Evolutionary conservation across 1,140 invertebrate genomes (phyloP).

Genomic region (Ladona fulva): DNA sequence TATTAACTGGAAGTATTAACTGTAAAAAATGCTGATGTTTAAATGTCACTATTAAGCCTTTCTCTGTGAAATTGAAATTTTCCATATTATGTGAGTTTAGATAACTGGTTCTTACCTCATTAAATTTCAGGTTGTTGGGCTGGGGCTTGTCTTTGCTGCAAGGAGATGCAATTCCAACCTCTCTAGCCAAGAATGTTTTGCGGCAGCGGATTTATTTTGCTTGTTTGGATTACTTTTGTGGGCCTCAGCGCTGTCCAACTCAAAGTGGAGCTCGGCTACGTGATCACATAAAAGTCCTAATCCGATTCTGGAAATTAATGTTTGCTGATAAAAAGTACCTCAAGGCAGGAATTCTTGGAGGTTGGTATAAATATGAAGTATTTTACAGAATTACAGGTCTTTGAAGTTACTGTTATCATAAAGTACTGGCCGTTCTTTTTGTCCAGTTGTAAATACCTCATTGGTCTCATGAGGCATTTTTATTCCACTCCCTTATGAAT

Average conservation of each 20-base stretch:
- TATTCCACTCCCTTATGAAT: too few relatives aligned
- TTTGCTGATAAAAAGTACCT: constrained; percentile 96
- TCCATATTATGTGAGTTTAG: too few relatives aligned
- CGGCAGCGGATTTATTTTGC: constrained; percentile 89
- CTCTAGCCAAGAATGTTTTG: constrained; percentile 83
- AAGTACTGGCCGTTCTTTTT: too few relatives aligned
- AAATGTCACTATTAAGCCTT: too few relatives aligned
- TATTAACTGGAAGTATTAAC: too few relatives aligned
- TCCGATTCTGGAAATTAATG: constrained; percentile 93
- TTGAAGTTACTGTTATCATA: too few relatives aligned
- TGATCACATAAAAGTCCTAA: constrained; percentile 83
- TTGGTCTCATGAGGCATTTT: too few relatives aligned
- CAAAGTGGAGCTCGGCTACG: constrained; percentile 64
- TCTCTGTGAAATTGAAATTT: too few relatives aligned
- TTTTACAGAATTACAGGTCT: too few relatives aligned
- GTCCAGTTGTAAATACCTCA: too few relatives aligned
- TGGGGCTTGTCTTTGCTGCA: constrained; percentile 90
- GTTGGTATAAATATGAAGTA: constrained; percentile 33
- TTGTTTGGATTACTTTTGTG: constrained; percentile 92
- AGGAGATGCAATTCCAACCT: constrained; percentile 78
- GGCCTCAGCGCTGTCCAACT: constrained; percentile 72
- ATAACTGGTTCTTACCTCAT: too few relatives aligned
- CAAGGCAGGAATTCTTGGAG: constrained; percentile 59
- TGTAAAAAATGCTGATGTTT: too few relatives aligned
- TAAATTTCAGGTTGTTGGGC: constrained; percentile 65